These are phyloP conservation scores for Enteromius anoplus DNA, from an alignment of 2,797 vertebrate species.

Conservation along the genomic window DNA sequence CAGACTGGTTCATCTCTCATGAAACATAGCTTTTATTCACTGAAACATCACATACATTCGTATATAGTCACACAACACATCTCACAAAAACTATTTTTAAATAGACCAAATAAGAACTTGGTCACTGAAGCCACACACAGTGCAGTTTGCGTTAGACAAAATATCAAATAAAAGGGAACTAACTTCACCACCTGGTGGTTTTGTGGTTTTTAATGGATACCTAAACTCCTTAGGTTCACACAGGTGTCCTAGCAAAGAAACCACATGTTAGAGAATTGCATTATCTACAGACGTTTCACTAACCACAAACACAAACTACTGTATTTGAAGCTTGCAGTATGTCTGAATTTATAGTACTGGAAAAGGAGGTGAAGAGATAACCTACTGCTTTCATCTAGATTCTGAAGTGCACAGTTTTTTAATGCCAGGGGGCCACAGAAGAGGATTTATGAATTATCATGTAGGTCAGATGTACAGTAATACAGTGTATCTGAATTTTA, in stretches of 20 bases:
- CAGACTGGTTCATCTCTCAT: slow-evolving; percentile 5
- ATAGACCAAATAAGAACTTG: neutral
- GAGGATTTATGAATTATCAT: neutral
- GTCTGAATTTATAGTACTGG: neutral
- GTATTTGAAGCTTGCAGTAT: neutral
- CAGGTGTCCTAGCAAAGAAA: neutral
- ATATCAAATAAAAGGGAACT: neutral
- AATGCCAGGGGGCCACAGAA: neutral
- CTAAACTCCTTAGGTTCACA: neutral
- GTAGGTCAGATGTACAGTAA: neutral
- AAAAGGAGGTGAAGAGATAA: neutral
- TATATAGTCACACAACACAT: neutral
- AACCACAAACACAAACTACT: neutral
- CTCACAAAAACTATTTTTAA: neutral
- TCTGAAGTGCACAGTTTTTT: neutral
- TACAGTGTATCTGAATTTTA: neutral
- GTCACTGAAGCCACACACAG: neutral
- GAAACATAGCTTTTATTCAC: neutral
- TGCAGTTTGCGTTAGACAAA: neutral
- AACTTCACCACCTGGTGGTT: neutral
- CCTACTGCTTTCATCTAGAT: neutral
- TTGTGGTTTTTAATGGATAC: neutral
- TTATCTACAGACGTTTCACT: neutral
- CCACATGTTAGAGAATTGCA: neutral
- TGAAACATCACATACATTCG: neutral